phyloP scores from a whole-genome alignment of 2,113 vertebrate genomes.

The Rattus norvegicus region GRCr8 NC_086039.1:29279001-29279500 shows the following conservation, averaged over 20 bases:
- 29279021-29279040: not conserved
- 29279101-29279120: not conserved
- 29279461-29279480: too few species aligned
- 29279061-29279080: not conserved
- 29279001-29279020: not conserved
- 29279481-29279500: not conserved
- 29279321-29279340: not conserved
- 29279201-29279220: not conserved
- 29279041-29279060: not conserved
- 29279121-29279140: not conserved
- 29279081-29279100: not conserved
- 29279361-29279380: not conserved
- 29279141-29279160: not conserved
- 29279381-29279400: not conserved
- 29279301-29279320: not conserved
- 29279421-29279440: not conserved
- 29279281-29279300: not conserved
- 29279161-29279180: not conserved
- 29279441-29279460: not conserved
- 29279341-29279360: not conserved
- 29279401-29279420: not conserved
- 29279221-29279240: too few species aligned
- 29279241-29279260: not conserved
- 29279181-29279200: not conserved
- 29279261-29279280: not conserved